Conservation (phyloP, 2,113 vertebrate species). For the Alligator mississippiensis region DNA sequence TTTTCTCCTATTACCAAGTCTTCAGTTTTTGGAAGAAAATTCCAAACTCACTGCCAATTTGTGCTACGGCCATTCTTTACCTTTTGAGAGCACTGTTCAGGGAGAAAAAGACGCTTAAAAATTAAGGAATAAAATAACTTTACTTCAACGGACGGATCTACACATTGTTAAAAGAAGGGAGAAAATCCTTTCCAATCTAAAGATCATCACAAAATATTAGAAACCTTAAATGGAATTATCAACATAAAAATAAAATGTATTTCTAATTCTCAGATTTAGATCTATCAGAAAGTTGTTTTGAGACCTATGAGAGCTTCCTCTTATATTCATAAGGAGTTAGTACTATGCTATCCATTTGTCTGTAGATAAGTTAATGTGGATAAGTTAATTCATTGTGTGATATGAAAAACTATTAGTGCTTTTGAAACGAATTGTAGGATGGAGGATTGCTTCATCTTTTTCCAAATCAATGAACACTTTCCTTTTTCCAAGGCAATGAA, state of each 20-base stretch:
- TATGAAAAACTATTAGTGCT: not conserved
- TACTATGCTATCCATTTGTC: not conserved
- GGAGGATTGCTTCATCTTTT: not conserved
- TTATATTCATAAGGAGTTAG: not conserved
- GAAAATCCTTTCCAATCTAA: too few relatives aligned
- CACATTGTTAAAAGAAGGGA: too few relatives aligned
- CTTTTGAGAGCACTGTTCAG: conserved; percentile 31
- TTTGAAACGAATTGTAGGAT: not conserved
- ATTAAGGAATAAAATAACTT: conserved; percentile 17
- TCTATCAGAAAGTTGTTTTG: not conserved
- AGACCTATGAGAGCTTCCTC: not conserved
- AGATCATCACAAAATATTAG: not conserved
- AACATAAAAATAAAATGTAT: too few relatives aligned
- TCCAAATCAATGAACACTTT: not conserved
- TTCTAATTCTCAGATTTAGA: not conserved
- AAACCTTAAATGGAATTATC: not conserved
- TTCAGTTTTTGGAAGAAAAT: conserved; percentile 54
- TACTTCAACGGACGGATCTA: too few relatives aligned
- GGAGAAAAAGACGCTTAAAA: conserved; percentile 37
- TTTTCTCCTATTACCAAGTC: conserved; percentile 43
- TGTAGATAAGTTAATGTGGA: not conserved
- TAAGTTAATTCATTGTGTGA: not conserved
- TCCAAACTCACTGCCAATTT: conserved; percentile 42
- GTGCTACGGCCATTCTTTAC: conserved; percentile 47
- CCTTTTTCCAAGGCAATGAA: too few relatives aligned